phyloP scores from a whole-genome alignment of 53 echinoderm and acorn worm genomes.

The Paelopatides confundens region DNA sequence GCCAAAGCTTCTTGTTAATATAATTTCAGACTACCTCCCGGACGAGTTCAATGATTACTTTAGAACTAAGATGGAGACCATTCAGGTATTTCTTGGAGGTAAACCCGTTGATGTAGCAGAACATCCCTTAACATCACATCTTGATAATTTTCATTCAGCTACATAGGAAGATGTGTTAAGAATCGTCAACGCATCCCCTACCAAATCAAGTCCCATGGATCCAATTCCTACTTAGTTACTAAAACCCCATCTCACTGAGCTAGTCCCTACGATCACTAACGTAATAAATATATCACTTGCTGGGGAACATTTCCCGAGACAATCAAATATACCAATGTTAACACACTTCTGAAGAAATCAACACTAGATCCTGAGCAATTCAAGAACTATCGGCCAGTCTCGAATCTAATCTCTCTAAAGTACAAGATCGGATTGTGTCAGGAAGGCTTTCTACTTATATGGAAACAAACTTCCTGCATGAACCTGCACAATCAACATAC shows the following conservation, averaged over 20 bases:
- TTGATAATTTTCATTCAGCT: background rate
- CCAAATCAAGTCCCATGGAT: background rate
- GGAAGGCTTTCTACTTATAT: background rate
- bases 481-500: conserved; percentile 1
- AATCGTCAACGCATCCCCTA: background rate
- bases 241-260: no score
- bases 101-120: background rate
- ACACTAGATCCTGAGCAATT: background rate
- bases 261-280: background rate
- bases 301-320: background rate
- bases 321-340: background rate
- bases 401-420: background rate
- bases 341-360: background rate
- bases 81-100: background rate
- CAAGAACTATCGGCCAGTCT: conserved; percentile 2
- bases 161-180: conserved; percentile 4
- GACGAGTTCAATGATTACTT: background rate
- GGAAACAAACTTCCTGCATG: background rate
- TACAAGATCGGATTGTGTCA: background rate
- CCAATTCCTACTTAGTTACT: background rate
- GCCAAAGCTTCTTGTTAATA: background rate
- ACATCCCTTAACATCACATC: background rate
- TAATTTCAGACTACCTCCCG: background rate
- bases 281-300: background rate
- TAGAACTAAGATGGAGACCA: no score